Evolutionary conservation across 2,797 vertebrate genomes (phyloP).

Genomic region (Pseudocheirus occidentalis): DNA sequence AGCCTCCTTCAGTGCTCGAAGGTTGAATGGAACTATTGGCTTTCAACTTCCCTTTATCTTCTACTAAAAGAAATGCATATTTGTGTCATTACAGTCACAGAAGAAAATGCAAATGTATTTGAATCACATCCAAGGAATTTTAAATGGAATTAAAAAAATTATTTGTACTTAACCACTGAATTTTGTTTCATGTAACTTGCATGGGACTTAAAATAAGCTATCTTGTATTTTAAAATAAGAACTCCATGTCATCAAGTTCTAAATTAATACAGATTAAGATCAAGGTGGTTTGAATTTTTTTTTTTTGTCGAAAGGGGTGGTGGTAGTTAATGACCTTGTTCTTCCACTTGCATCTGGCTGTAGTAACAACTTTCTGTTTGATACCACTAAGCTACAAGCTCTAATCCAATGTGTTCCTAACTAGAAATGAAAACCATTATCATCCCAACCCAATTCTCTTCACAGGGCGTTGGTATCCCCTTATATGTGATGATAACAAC

Average conservation of each 20-base stretch:
- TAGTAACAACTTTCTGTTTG: constrained; percentile 28
- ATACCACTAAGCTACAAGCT: constrained; percentile 12
- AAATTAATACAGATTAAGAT: neutral
- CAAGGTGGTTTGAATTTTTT: neutral
- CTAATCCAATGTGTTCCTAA: constrained; percentile 3
- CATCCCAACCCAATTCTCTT: neutral
- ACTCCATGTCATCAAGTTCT: constrained; percentile 9
- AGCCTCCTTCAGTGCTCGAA: constrained; percentile 75
- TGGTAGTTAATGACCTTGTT: constrained; percentile 36
- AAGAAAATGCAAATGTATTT: neutral
- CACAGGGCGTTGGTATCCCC: neutral
- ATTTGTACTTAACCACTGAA: constrained; percentile 30
- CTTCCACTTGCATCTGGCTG: neutral
- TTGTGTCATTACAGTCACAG: constrained; percentile 23
- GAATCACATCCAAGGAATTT: constrained; percentile 18
- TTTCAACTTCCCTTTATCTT: constrained; percentile 84
- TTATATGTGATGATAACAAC: neutral
- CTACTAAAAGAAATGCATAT: constrained; percentile 75
- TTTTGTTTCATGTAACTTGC: constrained; percentile 34
- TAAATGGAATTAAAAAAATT: constrained; percentile 42
- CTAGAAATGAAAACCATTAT: constrained; percentile 18
- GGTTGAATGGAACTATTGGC: constrained; percentile 73
- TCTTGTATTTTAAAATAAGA: constrained; percentile 5
- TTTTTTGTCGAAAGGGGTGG: neutral
- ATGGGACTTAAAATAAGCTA: neutral